Percentiles rank a stretch among this genome's conserved stretches.
Evolutionary conservation across 2,888 invertebrate genomes (phyloP).

Genomic region (Macrosoma leucophasiata): DNA sequence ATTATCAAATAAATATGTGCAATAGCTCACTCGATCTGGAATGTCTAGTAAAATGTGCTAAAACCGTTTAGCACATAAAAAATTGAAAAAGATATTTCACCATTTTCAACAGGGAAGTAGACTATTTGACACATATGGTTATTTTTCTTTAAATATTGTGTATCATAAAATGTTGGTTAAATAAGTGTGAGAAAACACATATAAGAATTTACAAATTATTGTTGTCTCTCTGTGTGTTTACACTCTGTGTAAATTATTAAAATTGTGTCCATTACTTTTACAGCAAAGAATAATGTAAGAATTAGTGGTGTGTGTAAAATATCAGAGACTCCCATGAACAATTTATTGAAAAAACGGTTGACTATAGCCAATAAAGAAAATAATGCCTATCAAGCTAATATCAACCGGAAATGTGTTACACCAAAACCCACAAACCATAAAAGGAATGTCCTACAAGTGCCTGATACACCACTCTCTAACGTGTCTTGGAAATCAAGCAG

Average conservation of each 20-base stretch:
- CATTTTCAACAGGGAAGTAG: too few species aligned
- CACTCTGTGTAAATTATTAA: background rate
- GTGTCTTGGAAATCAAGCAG: slow-evolving; percentile 52
- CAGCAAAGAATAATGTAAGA: slow-evolving; percentile 37
- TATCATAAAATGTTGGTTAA: too few species aligned
- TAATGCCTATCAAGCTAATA: slow-evolving; percentile 24
- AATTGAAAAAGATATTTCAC: too few species aligned
- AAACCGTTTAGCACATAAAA: too few species aligned
- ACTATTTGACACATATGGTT: too few species aligned
- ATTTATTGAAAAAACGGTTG: slow-evolving; percentile 32
- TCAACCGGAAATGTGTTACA: slow-evolving; percentile 24
- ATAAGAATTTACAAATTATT: slow-evolving; percentile 2
- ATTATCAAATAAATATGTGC: too few species aligned
- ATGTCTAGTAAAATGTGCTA: too few species aligned
- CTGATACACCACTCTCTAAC: slow-evolving; percentile 48
- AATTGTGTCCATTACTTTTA: slow-evolving; percentile 32
- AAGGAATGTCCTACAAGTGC: slow-evolving; percentile 21
- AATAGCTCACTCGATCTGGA: too few species aligned
- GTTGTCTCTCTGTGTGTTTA: background rate
- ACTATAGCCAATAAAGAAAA: slow-evolving; percentile 52
- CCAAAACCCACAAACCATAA: slow-evolving; percentile 22
- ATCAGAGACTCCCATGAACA: slow-evolving; percentile 47
- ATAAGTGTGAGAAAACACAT: too few species aligned
- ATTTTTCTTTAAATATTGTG: too few species aligned
- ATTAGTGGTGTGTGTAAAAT: slow-evolving; percentile 59